Conservation (phyloP, 2,888 invertebrate genomes). For the Gasteruption jaculator region DNA sequence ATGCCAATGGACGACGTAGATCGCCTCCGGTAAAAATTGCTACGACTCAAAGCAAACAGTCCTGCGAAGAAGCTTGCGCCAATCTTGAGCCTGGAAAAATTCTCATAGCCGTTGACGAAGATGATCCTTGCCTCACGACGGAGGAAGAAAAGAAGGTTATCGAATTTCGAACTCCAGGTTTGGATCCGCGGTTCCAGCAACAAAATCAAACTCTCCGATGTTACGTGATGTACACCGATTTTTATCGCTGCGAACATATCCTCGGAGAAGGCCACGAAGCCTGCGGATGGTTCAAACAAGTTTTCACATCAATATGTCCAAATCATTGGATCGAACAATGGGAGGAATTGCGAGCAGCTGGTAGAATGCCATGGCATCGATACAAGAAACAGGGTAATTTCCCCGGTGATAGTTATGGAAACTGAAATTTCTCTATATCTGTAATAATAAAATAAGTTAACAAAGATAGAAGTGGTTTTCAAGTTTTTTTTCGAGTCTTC, state of each 20-base stretch:
- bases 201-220: constrained; percentile 42
- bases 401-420: constrained; percentile 32
- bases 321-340: constrained; percentile 36
- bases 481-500: too few relatives aligned
- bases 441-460: too few relatives aligned
- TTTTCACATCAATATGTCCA: constrained; percentile 37
- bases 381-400: constrained; percentile 28
- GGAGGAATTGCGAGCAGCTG: constrained; percentile 32
- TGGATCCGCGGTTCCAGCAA: constrained; percentile 44
- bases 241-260: constrained; percentile 40
- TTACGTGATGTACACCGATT: constrained; percentile 43
- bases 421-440: constrained; percentile 11
- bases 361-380: constrained; percentile 33
- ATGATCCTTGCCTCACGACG: constrained; percentile 29
- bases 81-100: too few relatives aligned
- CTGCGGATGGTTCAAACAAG: constrained; percentile 41
- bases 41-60: too few relatives aligned
- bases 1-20: too few relatives aligned
- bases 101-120: constrained; percentile 24
- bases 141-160: constrained; percentile 8
- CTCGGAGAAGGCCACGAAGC: constrained; percentile 36
- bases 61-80: too few relatives aligned
- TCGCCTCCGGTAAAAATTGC: too few relatives aligned
- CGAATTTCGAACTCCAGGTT: constrained; percentile 18
- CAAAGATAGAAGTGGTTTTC: too few relatives aligned